Evolutionary conservation across 2,888 invertebrate genomes (phyloP).

Genomic region (Microctonus aethiopoides): DNA sequence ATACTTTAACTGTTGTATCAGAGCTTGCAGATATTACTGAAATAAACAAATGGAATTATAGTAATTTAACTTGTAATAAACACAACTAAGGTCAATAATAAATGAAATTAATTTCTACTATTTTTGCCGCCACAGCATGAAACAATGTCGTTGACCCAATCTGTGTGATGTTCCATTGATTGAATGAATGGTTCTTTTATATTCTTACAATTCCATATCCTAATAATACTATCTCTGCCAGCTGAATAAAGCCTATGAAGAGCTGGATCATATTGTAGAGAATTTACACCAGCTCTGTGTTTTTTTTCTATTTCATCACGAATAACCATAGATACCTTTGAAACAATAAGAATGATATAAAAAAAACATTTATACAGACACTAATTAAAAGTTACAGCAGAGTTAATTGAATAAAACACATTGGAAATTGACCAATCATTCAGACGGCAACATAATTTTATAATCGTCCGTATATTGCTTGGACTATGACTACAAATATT

Average conservation of each 20-base stretch:
- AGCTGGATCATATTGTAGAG: slow-evolving; percentile 90
- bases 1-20: slow-evolving; percentile 99
- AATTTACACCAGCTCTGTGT: slow-evolving; percentile 96
- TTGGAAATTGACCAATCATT: not conserved
- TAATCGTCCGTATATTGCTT: not conserved
- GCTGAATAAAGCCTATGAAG: slow-evolving; percentile 93
- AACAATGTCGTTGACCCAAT: slow-evolving; percentile 99
- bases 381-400: not conserved
- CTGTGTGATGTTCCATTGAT: slow-evolving; percentile 99
- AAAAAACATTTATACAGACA: not conserved
- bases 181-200: slow-evolving; percentile 85
- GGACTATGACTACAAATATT: not conserved
- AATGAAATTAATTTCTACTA: slow-evolving; percentile 69
- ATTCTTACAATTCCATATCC: slow-evolving; percentile 82
- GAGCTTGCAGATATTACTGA: slow-evolving; percentile 98
- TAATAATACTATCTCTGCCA: slow-evolving; percentile 95
- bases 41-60: slow-evolving; percentile 48
- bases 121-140: slow-evolving; percentile 97
- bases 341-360: not conserved
- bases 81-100: not conserved
- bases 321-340: slow-evolving; percentile 96
- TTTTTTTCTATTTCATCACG: slow-evolving; percentile 94
- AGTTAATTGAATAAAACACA: not conserved
- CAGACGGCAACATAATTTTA: not conserved
- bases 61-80: not conserved